Evolutionary conservation across 2,113 vertebrate species (phyloP).

Genomic region (Syngnathus typhle): DNA sequence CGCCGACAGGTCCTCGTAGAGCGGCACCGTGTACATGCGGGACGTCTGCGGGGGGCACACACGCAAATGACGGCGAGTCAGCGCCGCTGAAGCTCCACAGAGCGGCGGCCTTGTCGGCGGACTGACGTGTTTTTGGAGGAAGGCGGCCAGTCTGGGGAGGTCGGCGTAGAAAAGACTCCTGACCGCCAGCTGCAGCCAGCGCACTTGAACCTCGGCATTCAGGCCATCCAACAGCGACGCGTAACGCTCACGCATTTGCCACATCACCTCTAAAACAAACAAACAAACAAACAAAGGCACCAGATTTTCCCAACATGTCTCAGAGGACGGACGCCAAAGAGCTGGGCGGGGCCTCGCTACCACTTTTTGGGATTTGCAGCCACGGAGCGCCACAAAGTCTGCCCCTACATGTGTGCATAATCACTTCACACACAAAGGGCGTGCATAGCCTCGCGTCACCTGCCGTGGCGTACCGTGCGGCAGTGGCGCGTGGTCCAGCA

Average conservation of each 20-base stretch:
- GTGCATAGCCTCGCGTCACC: not conserved
- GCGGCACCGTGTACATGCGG: conserved; percentile 95
- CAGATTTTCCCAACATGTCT: no score
- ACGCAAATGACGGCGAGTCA: not conserved
- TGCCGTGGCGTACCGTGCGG: conserved; percentile 68
- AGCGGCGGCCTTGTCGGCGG: no score
- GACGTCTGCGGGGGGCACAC: conserved; percentile 75
- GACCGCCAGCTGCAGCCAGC: conserved; percentile 93
- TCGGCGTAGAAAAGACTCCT: conserved; percentile 87
- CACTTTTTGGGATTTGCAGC: no score
- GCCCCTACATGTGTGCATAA: no score
- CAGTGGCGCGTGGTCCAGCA: conserved; percentile 84
- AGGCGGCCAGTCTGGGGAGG: conserved; percentile 83
- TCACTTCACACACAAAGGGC: no score
- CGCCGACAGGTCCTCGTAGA: conserved; percentile 92
- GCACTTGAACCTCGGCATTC: conserved; percentile 92
- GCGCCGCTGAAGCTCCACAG: no score
- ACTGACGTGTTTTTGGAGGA: conserved; percentile 90
- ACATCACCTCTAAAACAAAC: conserved; percentile 78
- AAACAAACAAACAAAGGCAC: no score
- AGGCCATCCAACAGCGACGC: conserved; percentile 84
- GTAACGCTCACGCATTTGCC: conserved; percentile 79
- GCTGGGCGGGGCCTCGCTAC: no score
- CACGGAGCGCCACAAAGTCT: no score
- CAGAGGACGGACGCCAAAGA: no score